These are phyloP conservation scores for Cettia cetti DNA, from an alignment of 2,113 vertebrate species.

Conservation along the genomic window DNA sequence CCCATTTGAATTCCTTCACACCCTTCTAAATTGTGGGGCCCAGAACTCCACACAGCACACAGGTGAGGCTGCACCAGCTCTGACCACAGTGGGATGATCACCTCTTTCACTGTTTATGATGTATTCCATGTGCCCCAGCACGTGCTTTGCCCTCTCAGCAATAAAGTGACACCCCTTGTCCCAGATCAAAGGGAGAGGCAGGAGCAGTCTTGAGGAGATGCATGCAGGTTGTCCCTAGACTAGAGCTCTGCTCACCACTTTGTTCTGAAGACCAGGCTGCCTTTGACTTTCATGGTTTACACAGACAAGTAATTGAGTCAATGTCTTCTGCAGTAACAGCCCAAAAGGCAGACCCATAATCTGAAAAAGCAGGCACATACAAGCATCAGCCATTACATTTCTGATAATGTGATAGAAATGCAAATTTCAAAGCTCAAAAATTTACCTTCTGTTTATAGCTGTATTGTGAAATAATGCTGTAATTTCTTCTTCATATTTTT, in stretches of 20 bases:
- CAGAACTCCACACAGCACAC: neutral
- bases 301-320: neutral
- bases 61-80: neutral
- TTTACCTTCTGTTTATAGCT: neutral
- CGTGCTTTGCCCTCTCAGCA: rapidly evolving
- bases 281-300: neutral
- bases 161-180: neutral
- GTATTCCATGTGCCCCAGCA: no score
- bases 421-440: neutral
- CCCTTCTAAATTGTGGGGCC: neutral
- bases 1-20: neutral
- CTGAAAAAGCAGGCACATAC: neutral
- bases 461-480: neutral
- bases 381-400: neutral
- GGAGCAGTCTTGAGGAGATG: neutral
- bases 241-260: neutral
- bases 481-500: neutral
- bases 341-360: neutral
- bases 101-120: neutral
- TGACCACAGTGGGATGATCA: neutral
- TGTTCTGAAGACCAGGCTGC: neutral
- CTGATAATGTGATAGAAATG: neutral
- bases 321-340: neutral
- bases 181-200: neutral
- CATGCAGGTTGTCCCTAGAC: neutral